phyloP scores from a whole-genome alignment of 1,140 invertebrate species.

The Leptopilina clavipes region DNA sequence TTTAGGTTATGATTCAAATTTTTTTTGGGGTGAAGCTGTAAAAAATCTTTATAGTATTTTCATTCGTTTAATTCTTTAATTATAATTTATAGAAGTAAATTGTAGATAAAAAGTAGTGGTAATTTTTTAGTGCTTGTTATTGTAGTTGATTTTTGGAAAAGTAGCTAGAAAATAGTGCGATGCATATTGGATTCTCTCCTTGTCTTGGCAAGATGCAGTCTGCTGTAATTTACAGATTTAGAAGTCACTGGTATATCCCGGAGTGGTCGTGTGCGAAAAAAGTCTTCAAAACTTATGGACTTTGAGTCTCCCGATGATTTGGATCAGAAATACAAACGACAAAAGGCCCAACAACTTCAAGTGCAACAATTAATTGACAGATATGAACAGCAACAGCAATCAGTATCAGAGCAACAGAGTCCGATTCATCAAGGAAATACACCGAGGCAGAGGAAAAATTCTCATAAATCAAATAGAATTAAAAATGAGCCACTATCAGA shows the following conservation, averaged over 20 bases:
- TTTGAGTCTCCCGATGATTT: slow-evolving; percentile 91
- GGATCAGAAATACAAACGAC: slow-evolving; percentile 71
- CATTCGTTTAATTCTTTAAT: too few species aligned
- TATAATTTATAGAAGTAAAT: neutral
- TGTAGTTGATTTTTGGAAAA: neutral
- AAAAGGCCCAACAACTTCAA: slow-evolving; percentile 68
- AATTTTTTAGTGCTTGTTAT: neutral
- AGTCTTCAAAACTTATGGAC: slow-evolving; percentile 94
- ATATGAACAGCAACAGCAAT: slow-evolving; percentile 63
- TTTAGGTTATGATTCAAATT: neutral
- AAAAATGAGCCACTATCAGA: slow-evolving; percentile 69
- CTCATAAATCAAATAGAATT: slow-evolving; percentile 55
- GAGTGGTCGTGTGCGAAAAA: slow-evolving; percentile 92
- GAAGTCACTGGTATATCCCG: slow-evolving; percentile 90
- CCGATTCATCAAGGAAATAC: slow-evolving; percentile 32
- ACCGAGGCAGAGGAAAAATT: slow-evolving; percentile 62
- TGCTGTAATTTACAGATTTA: slow-evolving; percentile 78
- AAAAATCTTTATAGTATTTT: too few species aligned
- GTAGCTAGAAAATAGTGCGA: slow-evolving; percentile 41
- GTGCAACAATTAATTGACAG: slow-evolving; percentile 68
- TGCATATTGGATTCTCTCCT: slow-evolving; percentile 56
- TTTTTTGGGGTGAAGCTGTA: too few species aligned
- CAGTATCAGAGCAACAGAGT: slow-evolving; percentile 38
- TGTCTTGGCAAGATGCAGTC: slow-evolving; percentile 69
- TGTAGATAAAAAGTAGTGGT: neutral